phyloP scores from a whole-genome alignment of 2,888 invertebrate species.

The Harpalus rubripes region DNA sequence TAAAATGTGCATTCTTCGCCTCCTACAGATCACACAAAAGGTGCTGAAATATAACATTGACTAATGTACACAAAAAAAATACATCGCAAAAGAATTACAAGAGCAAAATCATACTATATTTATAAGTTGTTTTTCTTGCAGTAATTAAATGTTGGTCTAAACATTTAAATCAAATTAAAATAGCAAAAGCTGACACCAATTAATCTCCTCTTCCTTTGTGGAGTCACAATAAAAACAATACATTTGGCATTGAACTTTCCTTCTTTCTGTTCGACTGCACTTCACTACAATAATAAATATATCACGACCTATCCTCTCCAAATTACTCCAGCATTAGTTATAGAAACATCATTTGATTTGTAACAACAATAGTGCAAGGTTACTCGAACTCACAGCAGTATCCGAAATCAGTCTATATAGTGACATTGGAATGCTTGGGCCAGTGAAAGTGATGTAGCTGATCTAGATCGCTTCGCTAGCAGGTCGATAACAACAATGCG shows the following conservation, averaged over 20 bases:
- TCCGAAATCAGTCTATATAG: slow-evolving; percentile 32
- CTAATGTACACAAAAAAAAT: too few species aligned
- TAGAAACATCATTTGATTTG: slow-evolving; percentile 55
- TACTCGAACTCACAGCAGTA: neutral
- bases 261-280: slow-evolving; percentile 3
- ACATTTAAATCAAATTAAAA: slow-evolving; percentile 7
- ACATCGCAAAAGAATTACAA: too few species aligned
- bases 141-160: neutral
- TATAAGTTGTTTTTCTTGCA: neutral
- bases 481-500: slow-evolving; percentile 55
- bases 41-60: too few species aligned
- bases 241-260: slow-evolving; percentile 41
- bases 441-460: slow-evolving; percentile 57
- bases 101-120: too few species aligned
- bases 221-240: slow-evolving; percentile 38
- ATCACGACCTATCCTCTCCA: slow-evolving; percentile 36
- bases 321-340: slow-evolving; percentile 17
- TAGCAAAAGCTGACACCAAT: slow-evolving; percentile 16
- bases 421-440: slow-evolving; percentile 48
- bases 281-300: slow-evolving; percentile 40
- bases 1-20: too few species aligned
- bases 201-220: slow-evolving; percentile 28
- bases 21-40: too few species aligned
- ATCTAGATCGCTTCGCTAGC: slow-evolving; percentile 57
- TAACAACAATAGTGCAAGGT: slow-evolving; percentile 57